A percentile compares a stretch with the other conserved stretches of the same genome.
Evolutionary conservation across 2,113 vertebrate species (phyloP).

Genomic region (Mastomys natalensis): DNA sequence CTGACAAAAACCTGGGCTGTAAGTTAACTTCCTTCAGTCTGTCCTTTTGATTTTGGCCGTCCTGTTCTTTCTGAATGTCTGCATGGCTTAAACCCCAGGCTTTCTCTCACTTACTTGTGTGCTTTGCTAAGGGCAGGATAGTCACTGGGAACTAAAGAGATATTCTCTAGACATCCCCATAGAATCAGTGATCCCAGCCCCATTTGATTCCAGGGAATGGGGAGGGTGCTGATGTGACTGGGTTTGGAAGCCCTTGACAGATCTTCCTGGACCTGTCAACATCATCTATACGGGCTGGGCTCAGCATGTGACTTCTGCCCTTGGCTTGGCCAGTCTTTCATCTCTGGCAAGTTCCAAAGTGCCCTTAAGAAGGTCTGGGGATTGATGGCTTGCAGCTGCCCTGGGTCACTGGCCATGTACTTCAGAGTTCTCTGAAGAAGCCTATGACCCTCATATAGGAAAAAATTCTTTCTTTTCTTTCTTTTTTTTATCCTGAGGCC

Average conservation of each 20-base stretch:
- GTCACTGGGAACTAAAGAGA: background rate
- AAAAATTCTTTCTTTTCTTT: constrained; percentile 48
- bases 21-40: constrained; percentile 82
- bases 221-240: background rate
- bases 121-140: background rate
- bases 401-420: constrained; percentile 15
- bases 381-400: constrained; percentile 57
- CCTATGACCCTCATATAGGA: constrained; percentile 60
- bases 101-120: background rate
- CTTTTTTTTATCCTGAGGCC: constrained; percentile 54
- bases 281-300: accelerated
- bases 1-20: constrained; percentile 98
- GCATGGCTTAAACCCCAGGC: background rate
- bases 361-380: constrained; percentile 5
- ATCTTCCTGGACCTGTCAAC: background rate
- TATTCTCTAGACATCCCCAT: background rate
- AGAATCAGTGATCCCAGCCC: background rate
- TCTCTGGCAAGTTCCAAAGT: background rate
- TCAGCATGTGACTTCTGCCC: background rate
- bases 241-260: background rate
- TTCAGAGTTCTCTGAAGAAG: constrained; percentile 65
- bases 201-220: background rate
- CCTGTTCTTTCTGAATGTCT: background rate
- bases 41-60: background rate
- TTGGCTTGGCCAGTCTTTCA: background rate